Evolutionary conservation across 2,797 vertebrate species (phyloP).

Genomic region (Tarsius wallacei): DNA sequence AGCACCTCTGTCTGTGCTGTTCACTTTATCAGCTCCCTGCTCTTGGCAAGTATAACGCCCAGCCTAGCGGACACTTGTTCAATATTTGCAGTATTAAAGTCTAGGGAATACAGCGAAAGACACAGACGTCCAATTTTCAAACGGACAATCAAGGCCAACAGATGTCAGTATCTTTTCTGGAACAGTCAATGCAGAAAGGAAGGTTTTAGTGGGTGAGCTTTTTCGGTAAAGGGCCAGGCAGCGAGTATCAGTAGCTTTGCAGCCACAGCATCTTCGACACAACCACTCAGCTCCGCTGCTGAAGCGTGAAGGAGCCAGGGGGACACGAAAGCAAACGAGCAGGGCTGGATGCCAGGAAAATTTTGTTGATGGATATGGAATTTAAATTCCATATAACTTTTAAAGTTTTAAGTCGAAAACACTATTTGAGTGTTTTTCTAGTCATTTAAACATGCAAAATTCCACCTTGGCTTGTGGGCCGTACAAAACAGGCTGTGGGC

Average conservation of each 20-base stretch:
- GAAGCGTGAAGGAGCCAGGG: not conserved
- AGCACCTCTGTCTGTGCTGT: not conserved
- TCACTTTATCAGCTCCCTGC: not conserved
- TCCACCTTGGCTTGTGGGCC: not conserved
- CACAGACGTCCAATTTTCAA: slow-evolving; percentile 18
- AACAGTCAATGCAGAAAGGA: not conserved
- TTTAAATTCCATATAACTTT: slow-evolving; percentile 57
- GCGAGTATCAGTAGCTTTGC: slow-evolving; percentile 12
- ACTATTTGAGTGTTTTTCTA: slow-evolving; percentile 64
- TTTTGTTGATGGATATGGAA: slow-evolving; percentile 58
- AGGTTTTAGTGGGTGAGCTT: not conserved
- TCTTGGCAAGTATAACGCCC: not conserved
- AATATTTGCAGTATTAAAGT: slow-evolving; percentile 28
- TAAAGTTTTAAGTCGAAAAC: not conserved
- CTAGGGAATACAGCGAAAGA: not conserved
- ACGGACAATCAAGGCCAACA: not conserved
- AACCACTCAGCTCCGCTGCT: not conserved
- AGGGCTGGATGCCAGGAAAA: not conserved
- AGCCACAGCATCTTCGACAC: not conserved
- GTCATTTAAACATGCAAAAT: slow-evolving; percentile 22
- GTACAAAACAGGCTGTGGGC: not conserved
- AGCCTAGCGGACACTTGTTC: not conserved
- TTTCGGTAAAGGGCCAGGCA: not conserved
- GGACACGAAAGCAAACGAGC: not conserved
- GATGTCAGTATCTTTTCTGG: not conserved